Percentiles rank a stretch among this genome's conserved stretches.
Evolutionary conservation across 2,113 vertebrate genomes (phyloP).

Genomic region (Mormyrus iriodes): DNA sequence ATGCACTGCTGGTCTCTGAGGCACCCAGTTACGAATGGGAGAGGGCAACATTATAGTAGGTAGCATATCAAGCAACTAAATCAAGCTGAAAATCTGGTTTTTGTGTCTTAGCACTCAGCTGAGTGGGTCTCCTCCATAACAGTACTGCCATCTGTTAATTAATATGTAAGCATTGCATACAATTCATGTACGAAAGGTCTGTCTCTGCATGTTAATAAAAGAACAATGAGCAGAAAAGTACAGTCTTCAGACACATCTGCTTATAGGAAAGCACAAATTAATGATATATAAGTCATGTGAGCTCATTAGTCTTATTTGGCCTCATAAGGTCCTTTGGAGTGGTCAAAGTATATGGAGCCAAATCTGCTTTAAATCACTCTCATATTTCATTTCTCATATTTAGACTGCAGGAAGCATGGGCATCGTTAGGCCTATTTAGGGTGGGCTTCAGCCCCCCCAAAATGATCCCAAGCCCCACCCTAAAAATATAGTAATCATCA

Average conservation of each 20-base stretch:
- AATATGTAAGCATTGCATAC: background rate
- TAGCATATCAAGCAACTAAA: background rate
- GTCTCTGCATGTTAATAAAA: background rate
- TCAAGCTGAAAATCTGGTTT: background rate
- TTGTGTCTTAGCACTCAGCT: background rate
- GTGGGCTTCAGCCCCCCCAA: no score
- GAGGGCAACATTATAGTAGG: background rate
- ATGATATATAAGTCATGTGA: background rate
- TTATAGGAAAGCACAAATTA: background rate
- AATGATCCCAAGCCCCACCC: no score
- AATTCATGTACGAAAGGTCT: background rate
- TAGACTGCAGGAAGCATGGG: background rate
- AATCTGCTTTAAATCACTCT: background rate
- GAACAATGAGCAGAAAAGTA: background rate
- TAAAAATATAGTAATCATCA: no score
- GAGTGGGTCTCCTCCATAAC: background rate
- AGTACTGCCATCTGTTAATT: background rate
- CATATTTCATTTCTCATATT: background rate
- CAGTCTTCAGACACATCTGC: background rate
- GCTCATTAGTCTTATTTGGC: background rate
- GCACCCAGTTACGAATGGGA: background rate
- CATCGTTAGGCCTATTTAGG: no score
- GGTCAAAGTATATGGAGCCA: background rate
- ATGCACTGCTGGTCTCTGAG: background rate
- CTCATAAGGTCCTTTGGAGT: background rate